Evolutionary conservation across 2,113 vertebrate species (phyloP).

Genomic region (Synchiropus splendidus): DNA sequence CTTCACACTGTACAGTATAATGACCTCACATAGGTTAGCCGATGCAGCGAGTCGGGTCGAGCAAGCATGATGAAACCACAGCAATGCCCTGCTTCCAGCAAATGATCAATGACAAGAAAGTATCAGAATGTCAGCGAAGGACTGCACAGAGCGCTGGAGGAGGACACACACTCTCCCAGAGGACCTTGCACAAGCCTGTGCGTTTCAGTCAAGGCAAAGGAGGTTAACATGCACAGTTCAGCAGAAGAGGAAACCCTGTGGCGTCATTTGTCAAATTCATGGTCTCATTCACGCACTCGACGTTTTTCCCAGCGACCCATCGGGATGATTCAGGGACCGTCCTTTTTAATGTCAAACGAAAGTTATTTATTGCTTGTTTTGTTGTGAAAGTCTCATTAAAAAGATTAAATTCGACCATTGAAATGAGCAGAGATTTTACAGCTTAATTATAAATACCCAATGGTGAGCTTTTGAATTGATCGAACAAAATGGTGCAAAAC

Average conservation of each 20-base stretch:
- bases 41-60: no score
- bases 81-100: constrained; percentile 50
- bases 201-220: constrained; percentile 29
- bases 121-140: constrained; percentile 52
- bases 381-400: no score
- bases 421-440: no score
- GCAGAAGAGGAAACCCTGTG: constrained; percentile 34
- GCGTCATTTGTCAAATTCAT: constrained; percentile 53
- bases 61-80: constrained; percentile 59
- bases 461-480: no score
- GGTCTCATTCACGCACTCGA: no score
- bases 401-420: no score
- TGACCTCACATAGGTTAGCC: constrained; percentile 47
- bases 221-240: constrained; percentile 47
- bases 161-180: constrained; percentile 41
- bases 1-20: constrained; percentile 38
- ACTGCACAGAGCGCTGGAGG: constrained; percentile 43
- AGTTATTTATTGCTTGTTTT: no score
- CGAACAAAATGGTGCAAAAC: no score
- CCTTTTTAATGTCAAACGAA: no score
- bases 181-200: constrained; percentile 22
- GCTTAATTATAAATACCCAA: no score
- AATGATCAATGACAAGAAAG: constrained; percentile 57
- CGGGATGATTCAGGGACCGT: no score
- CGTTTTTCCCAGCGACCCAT: no score